Base-by-base conservation (phyloP, 2,888 invertebrate species). In the Formica aserva region DNA sequence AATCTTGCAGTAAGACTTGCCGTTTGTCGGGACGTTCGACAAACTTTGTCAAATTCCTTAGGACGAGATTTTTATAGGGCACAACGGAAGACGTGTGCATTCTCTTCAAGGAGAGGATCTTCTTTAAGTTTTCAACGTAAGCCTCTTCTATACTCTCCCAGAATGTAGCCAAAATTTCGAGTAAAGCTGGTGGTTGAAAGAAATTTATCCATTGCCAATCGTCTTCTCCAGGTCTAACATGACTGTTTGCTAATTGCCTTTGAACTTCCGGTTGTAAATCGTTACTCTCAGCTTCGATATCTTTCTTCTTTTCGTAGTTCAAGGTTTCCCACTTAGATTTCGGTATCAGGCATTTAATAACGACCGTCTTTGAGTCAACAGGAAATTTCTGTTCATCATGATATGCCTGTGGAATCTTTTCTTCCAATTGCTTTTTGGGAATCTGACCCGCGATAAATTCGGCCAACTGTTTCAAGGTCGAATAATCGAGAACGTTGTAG, bases 41-140 rank as follows among this genome's bases (percentile, higher is more conserved):
- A 77, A 96, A 96, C 87, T 95, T 95, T 9, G 93, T 93, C 95
- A 96, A 96, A 92, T 96, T 95, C 66, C 95, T 95, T 89, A 94
- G 95, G 0, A 96, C 94, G 85, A 95, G 96, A 87, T 95, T 95
- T 9, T 95, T 94, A 89, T 96, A 97, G 0, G 97, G 96, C 69
- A 96, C 91, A 18, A 97, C 91, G 57, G 95, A 95, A 83, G 96
- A 95, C 92, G 96, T 94, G 90, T 96, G 95, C 65, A 96, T 90
- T 66, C 97, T 95, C 88, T 96, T 96, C n/a, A 96, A 94, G 86
- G 96, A 96, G 88, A 97, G 96, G 63, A 96, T 89, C 87, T 96
- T 95, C 88, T 96, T 95, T 88, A 97, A 93, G 87, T 96, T 96
- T 66, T 95, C 93, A 15, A 96, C 91, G 86, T 96, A 96, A 3